Evolutionary conservation across 2,888 invertebrate genomes (phyloP).

Genomic region (Tinea pellionella): DNA sequence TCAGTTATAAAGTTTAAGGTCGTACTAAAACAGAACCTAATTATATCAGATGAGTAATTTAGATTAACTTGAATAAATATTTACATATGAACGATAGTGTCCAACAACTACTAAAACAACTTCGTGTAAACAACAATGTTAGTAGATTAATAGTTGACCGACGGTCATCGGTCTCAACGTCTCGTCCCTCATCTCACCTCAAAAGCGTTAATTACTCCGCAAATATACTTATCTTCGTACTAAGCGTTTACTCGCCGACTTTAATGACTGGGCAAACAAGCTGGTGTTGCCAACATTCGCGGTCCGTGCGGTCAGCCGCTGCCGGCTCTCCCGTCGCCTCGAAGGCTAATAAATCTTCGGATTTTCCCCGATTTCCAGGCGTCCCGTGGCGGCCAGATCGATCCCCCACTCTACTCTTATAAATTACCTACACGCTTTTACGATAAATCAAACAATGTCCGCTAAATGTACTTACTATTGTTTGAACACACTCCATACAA

Average conservation of each 20-base stretch:
- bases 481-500: conserved; percentile 55
- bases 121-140: background rate
- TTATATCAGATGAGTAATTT: too few relatives aligned
- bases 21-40: too few relatives aligned
- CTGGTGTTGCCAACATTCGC: conserved; percentile 22
- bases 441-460: conserved; percentile 64
- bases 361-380: conserved; percentile 64
- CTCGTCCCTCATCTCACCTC: conserved; percentile 58
- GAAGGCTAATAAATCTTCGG: conserved; percentile 61
- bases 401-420: conserved; percentile 54
- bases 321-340: conserved; percentile 28
- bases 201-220: conserved; percentile 62
- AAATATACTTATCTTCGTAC: conserved; percentile 66
- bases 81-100: too few relatives aligned
- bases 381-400: conserved; percentile 37
- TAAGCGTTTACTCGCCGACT: conserved; percentile 63
- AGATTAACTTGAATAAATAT: too few relatives aligned
- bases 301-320: conserved; percentile 48
- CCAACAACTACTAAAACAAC: background rate
- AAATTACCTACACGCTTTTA: conserved; percentile 66
- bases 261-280: conserved; percentile 66
- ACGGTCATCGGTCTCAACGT: background rate
- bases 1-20: too few relatives aligned
- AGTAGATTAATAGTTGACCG: background rate
- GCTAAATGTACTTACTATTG: conserved; percentile 67